Conservation (phyloP, 2,888 invertebrate species). For the Plagodis dolabraria region DNA sequence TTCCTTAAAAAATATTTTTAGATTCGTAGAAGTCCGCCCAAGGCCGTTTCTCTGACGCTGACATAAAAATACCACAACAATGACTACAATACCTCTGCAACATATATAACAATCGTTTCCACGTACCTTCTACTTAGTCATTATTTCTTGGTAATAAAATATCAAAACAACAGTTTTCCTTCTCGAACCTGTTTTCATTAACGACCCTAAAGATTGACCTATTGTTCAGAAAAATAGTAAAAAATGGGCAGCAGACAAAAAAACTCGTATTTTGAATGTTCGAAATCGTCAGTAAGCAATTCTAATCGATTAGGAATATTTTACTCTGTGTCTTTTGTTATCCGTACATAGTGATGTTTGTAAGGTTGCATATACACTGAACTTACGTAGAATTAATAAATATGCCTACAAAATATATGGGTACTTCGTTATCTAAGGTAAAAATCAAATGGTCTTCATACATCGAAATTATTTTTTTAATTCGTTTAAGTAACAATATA, state of each 20-base stretch:
- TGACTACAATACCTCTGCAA: conserved; percentile 31
- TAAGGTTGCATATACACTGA: conserved; percentile 25
- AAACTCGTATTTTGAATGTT: conserved; percentile 24
- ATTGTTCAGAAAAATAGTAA: conserved; percentile 39
- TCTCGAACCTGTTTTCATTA: conserved; percentile 36
- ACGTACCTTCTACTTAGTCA: conserved; percentile 45
- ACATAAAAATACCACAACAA: conserved; percentile 48
- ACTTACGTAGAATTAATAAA: too few relatives aligned
- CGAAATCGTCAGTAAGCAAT: conserved; percentile 56
- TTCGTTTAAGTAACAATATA: too few relatives aligned
- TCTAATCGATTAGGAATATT: conserved; percentile 56
- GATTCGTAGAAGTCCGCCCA: conserved; percentile 29
- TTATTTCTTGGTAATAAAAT: conserved; percentile 46
- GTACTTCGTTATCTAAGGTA: too few relatives aligned
- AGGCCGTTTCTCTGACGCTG: conserved; percentile 15
- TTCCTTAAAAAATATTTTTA: not conserved
- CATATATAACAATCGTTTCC: not conserved
- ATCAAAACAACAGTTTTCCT: conserved; percentile 49
- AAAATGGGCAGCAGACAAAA: conserved; percentile 14
- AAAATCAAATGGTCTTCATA: too few relatives aligned
- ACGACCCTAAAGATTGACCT: conserved; percentile 42
- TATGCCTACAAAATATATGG: too few relatives aligned
- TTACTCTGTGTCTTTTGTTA: conserved; percentile 44
- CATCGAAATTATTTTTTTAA: too few relatives aligned
- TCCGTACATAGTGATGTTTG: conserved; percentile 22